phyloP scores from a whole-genome alignment of 1,140 invertebrate genomes.

The Solen grandis region DNA sequence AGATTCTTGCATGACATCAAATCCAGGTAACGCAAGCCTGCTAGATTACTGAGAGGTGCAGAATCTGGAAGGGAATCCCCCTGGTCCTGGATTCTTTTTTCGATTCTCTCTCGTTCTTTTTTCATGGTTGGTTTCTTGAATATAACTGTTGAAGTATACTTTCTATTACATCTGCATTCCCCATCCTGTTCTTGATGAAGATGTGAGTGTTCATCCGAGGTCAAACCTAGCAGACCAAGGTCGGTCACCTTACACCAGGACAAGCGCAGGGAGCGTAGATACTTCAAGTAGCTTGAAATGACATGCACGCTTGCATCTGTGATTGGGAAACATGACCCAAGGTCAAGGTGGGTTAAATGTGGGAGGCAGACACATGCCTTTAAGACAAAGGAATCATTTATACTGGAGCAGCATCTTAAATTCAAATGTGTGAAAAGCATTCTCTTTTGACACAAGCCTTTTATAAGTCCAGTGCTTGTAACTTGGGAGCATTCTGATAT shows the following conservation, averaged over 20 bases:
- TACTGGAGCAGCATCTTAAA: conserved; percentile 83
- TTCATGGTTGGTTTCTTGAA: conserved; percentile 70
- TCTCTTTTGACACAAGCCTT: conserved; percentile 77
- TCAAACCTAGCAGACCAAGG: conserved; percentile 83
- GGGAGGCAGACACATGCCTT: conserved; percentile 78
- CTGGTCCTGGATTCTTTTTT: conserved; percentile 78
- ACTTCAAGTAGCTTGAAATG: conserved; percentile 84
- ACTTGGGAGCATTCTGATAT: conserved; percentile 86
- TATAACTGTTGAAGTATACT: conserved; percentile 60
- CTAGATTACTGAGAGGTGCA: conserved; percentile 83
- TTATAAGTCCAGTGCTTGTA: conserved; percentile 84
- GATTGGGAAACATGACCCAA: conserved; percentile 86
- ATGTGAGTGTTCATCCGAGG: conserved; percentile 48
- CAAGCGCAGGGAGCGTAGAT: conserved; percentile 84
- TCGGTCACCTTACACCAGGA: conserved; percentile 86
- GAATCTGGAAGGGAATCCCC: conserved; percentile 57
- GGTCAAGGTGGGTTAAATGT: conserved; percentile 84
- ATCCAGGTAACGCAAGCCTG: conserved; percentile 83
- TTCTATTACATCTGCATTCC: conserved; percentile 66
- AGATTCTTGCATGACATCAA: conserved; percentile 86
- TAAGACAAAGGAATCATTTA: conserved; percentile 84
- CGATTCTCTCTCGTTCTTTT: conserved; percentile 82
- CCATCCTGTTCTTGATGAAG: conserved; percentile 52
- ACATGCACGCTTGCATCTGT: conserved; percentile 85
- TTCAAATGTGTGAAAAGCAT: conserved; percentile 84